Conservation (phyloP, 2,888 invertebrate genomes). For the Hedychridium roseum region DNA sequence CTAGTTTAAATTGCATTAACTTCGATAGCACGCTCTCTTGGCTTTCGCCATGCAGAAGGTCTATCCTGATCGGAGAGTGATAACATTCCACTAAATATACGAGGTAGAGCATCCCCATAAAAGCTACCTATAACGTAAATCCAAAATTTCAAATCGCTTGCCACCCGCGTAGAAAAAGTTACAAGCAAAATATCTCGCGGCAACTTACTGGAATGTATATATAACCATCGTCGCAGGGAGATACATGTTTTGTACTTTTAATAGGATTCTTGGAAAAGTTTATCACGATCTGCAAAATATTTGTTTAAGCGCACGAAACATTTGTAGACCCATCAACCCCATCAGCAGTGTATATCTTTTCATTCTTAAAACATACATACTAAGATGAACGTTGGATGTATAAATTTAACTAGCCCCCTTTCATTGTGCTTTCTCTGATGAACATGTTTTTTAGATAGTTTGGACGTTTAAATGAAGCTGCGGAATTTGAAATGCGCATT, state of each 20-base stretch:
- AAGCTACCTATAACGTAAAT: constrained; percentile 70
- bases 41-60: constrained; percentile 72
- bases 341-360: too few species aligned
- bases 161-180: background rate
- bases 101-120: constrained; percentile 79
- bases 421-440: too few species aligned
- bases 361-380: too few species aligned
- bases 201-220: constrained; percentile 75
- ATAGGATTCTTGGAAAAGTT: constrained; percentile 73
- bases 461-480: too few species aligned
- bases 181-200: background rate
- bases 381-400: too few species aligned
- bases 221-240: constrained; percentile 84
- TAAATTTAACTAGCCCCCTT: too few species aligned
- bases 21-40: constrained; percentile 73
- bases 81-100: constrained; percentile 86
- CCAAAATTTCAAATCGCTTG: too few species aligned
- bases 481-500: too few species aligned
- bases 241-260: constrained; percentile 71
- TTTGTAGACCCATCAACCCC: too few species aligned
- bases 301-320: too few species aligned
- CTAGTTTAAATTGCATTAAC: constrained; percentile 72
- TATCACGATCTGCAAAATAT: constrained; percentile 68
- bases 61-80: constrained; percentile 79
- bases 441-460: too few species aligned